Conservation (phyloP, 2,113 vertebrate genomes). For the Solenodon paradoxus region DNA sequence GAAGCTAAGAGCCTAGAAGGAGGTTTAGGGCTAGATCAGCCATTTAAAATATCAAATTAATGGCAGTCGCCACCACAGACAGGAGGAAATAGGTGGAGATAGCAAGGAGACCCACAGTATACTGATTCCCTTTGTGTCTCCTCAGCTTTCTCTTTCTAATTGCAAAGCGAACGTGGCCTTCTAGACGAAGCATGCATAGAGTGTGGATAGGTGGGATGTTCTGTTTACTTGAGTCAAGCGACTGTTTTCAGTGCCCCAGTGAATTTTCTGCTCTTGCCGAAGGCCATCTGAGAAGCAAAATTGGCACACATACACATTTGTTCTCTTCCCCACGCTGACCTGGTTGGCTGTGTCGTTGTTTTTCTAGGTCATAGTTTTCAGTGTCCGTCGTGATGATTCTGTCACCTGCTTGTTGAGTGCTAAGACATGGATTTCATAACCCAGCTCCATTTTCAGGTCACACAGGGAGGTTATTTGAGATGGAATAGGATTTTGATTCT, state of each 20-base stretch:
- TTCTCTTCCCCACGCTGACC: conserved; percentile 58
- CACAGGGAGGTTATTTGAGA: neutral
- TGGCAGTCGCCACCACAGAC: neutral
- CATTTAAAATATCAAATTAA: neutral
- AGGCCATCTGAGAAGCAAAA: conserved; percentile 53
- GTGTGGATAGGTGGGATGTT: conserved; percentile 39
- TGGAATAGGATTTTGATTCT: neutral
- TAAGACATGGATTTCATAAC: conserved; percentile 1
- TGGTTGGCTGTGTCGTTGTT: conserved; percentile 45
- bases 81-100: neutral
- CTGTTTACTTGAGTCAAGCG: conserved; percentile 67
- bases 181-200: conserved; percentile 61
- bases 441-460: neutral
- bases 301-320: conserved; percentile 35
- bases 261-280: conserved; percentile 65
- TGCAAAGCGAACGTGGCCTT: conserved; percentile 50
- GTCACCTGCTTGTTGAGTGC: neutral
- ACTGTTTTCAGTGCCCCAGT: conserved; percentile 69
- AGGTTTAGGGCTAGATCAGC: neutral
- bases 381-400: neutral
- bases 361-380: conserved; percentile 52
- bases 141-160: conserved; percentile 56
- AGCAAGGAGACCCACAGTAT: neutral
- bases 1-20: neutral
- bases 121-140: conserved; percentile 46